Evolutionary conservation across 23 tunicate species (phyloP).

Genomic region (Halocynthia aurantium): DNA sequence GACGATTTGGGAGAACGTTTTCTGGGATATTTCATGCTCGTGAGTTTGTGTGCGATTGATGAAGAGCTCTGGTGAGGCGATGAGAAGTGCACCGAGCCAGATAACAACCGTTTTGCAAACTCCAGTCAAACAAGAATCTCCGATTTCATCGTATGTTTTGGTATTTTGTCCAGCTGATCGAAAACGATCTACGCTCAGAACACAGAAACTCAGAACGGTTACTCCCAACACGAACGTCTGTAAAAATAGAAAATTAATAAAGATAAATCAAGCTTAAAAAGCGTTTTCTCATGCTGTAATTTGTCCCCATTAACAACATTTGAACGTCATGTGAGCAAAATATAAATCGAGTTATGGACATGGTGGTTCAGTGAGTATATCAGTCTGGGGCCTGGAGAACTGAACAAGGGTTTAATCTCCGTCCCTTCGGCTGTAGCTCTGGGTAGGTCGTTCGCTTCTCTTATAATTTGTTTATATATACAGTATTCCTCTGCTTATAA

Average conservation of each 20-base stretch:
- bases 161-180: conserved; percentile 47
- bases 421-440: too few relatives aligned
- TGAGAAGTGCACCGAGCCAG: conserved; percentile 56
- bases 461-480: too few relatives aligned
- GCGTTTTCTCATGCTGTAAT: neutral
- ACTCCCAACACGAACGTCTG: conserved; percentile 54
- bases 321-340: neutral
- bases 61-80: conserved; percentile 69
- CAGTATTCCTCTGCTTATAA: too few relatives aligned
- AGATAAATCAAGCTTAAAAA: neutral
- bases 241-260: conserved; percentile 11
- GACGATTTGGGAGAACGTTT: neutral
- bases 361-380: too few relatives aligned
- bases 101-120: conserved; percentile 52
- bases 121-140: conserved; percentile 35
- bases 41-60: neutral
- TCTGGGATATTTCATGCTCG: neutral
- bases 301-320: neutral
- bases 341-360: too few relatives aligned
- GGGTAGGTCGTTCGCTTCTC: too few relatives aligned
- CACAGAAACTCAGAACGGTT: conserved; percentile 55
- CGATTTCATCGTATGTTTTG: conserved; percentile 26
- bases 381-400: too few relatives aligned
- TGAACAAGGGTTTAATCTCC: too few relatives aligned
- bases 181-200: conserved; percentile 60